Percentiles rank a stretch among this genome's conserved stretches.
Conservation (phyloP, 2,888 invertebrate genomes). For the Drepanosiphum platanoidis region DNA sequence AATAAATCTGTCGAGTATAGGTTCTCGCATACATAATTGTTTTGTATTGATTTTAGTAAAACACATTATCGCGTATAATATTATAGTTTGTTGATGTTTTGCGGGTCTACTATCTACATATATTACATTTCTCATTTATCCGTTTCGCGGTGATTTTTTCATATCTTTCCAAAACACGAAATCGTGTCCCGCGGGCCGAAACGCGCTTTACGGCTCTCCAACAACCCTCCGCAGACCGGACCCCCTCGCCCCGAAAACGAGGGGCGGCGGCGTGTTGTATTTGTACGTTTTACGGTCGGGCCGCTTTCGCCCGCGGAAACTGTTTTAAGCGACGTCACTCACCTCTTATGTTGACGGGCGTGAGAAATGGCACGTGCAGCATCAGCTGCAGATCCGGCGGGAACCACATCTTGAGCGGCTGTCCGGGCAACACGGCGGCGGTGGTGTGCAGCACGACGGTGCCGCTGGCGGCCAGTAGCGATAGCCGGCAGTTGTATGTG, state of each 20-base stretch:
- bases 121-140: too few species aligned
- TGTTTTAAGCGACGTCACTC: constrained; percentile 64
- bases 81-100: too few species aligned
- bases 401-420: constrained; percentile 85
- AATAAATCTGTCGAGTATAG: too few species aligned
- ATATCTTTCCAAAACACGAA: not conserved
- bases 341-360: constrained; percentile 85
- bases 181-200: not conserved
- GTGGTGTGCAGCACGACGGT: constrained; percentile 69
- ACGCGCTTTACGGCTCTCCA: not conserved
- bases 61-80: too few species aligned
- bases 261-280: not conserved
- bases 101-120: too few species aligned
- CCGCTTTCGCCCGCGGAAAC: not conserved
- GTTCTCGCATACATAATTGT: too few species aligned
- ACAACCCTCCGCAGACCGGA: not conserved
- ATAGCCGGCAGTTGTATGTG: constrained; percentile 73
- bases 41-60: too few species aligned
- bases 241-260: not conserved
- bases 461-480: constrained; percentile 64
- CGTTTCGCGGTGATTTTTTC: not conserved
- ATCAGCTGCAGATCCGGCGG: constrained; percentile 78
- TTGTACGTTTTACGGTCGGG: too few species aligned
- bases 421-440: constrained; percentile 71
- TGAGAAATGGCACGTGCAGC: constrained; percentile 81